Evolutionary conservation across 2,797 vertebrate species (phyloP).

Genomic region (Glyptemys insculpta): DNA sequence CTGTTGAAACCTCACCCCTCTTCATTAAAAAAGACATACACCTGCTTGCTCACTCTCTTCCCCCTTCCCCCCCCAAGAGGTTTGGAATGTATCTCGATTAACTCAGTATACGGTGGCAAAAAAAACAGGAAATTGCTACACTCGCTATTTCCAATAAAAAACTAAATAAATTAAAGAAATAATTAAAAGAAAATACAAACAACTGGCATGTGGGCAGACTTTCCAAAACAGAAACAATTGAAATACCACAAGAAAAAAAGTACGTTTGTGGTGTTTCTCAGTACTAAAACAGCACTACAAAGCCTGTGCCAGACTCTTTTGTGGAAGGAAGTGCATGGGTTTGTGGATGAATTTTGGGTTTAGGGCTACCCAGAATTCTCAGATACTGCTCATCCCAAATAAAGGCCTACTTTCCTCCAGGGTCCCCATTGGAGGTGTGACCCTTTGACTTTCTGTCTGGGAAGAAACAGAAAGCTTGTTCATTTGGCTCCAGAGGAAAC

Average conservation of each 20-base stretch:
- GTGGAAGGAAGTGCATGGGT: not conserved
- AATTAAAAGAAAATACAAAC: not conserved
- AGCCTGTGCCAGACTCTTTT: not conserved
- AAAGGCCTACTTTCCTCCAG: not conserved
- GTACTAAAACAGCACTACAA: not conserved
- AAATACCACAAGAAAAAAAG: not conserved
- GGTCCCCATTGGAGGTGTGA: not conserved
- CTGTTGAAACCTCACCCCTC: not conserved
- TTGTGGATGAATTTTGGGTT: not conserved
- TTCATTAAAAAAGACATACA: not conserved
- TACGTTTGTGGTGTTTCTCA: fast-evolving
- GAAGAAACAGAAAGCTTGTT: not conserved
- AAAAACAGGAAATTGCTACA: not conserved
- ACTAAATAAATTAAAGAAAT: not conserved
- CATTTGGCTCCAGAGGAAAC: not conserved
- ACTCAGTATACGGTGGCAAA: not conserved
- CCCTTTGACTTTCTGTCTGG: not conserved
- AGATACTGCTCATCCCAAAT: not conserved
- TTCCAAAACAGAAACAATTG: not conserved
- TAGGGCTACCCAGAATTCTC: not conserved
- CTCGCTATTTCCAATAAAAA: not conserved
- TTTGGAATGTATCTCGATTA: not conserved
- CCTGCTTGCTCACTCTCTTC: too few relatives aligned
- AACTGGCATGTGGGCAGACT: conserved; percentile 2
- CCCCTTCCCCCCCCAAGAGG: not conserved